Conservation (phyloP, 2,888 invertebrate species). For the Poecilus cupreus region DNA sequence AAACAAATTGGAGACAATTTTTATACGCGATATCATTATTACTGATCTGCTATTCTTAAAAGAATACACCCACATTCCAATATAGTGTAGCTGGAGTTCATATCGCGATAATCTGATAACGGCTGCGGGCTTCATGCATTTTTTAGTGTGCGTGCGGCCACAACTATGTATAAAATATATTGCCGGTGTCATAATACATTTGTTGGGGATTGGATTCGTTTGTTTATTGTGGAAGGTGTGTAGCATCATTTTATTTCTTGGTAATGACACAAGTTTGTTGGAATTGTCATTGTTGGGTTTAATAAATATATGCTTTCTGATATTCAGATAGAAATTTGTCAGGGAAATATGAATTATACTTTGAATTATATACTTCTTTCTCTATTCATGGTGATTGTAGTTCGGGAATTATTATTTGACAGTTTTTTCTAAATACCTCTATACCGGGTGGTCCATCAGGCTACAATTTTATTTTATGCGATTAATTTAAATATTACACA, state of each 20-base stretch:
- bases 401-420: too few relatives aligned
- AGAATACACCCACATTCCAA: conserved; percentile 50
- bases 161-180: conserved; percentile 36
- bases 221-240: conserved; percentile 28
- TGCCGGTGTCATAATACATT: conserved; percentile 48
- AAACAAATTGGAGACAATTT: conserved; percentile 50
- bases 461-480: too few relatives aligned
- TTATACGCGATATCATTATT: conserved; percentile 46
- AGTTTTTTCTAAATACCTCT: too few relatives aligned
- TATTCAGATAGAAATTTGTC: conserved; percentile 5
- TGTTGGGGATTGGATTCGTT: conserved; percentile 28
- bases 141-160: conserved; percentile 46
- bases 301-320: background rate
- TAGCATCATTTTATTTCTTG: background rate
- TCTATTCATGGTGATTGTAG: too few relatives aligned
- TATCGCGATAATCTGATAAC: conserved; percentile 55
- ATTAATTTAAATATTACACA: too few relatives aligned
- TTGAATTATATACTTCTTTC: background rate
- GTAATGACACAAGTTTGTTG: conserved; percentile 16
- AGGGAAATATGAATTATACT: conserved; percentile 4
- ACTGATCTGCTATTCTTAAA: conserved; percentile 50
- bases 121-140: conserved; percentile 37
- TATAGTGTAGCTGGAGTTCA: conserved; percentile 37
- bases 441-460: too few relatives aligned
- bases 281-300: conserved; percentile 12